These are phyloP conservation scores for Sula dactylatra DNA, from an alignment of 2,113 vertebrate species.

Conservation along the genomic window DNA sequence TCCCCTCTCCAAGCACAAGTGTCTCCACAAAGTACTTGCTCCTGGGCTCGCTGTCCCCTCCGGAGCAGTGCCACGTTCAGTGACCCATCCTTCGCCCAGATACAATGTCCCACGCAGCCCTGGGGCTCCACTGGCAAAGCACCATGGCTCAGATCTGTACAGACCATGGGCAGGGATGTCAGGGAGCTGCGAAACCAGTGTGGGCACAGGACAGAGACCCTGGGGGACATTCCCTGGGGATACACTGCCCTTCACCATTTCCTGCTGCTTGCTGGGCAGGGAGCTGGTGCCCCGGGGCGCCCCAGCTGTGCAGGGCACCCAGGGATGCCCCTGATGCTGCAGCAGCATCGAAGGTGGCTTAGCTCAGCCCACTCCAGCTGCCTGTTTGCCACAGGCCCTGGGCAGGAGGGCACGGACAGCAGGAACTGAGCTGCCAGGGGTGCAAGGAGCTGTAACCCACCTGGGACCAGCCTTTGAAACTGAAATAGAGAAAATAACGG, in stretches of 20 bases:
- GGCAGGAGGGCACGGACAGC: not conserved
- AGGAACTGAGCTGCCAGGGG: too few relatives aligned
- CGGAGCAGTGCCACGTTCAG: fast-evolving
- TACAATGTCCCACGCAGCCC: fast-evolving
- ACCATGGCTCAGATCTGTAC: fast-evolving
- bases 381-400: not conserved
- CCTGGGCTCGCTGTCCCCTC: not conserved
- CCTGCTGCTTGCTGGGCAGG: not conserved
- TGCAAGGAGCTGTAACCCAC: not conserved
- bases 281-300: not conserved
- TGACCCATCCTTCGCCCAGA: not conserved
- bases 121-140: not conserved
- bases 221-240: too few relatives aligned
- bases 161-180: not conserved
- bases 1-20: fast-evolving
- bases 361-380: not conserved
- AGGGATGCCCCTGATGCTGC: fast-evolving
- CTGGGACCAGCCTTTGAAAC: not conserved
- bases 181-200: fast-evolving
- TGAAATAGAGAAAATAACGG: not conserved
- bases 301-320: not conserved
- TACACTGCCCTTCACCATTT: not conserved
- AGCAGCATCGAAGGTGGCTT: not conserved
- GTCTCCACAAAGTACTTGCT: fast-evolving
- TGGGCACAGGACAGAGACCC: not conserved